Conservation (phyloP, 2,113 vertebrate species). For the Mirounga angustirostris region DNA sequence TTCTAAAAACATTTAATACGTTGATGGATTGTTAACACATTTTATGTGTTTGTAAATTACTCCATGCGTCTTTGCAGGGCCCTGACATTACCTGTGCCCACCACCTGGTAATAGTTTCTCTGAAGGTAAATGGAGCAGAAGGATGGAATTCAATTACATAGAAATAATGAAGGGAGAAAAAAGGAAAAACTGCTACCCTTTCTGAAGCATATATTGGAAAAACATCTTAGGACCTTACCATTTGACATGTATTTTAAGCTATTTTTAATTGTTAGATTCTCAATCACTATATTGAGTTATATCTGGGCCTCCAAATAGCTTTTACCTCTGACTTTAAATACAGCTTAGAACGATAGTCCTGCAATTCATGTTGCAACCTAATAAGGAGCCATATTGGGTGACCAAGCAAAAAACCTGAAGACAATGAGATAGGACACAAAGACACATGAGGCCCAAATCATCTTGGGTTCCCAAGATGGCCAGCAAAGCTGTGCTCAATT, state of each 20-base stretch:
- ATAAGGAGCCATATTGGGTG: not conserved
- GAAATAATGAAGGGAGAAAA: conserved; percentile 5
- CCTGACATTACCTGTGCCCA: not conserved
- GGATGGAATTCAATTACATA: conserved; percentile 47
- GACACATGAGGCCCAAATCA: not conserved
- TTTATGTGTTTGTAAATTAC: not conserved
- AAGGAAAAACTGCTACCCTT: not conserved
- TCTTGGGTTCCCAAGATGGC: not conserved
- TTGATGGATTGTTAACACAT: not conserved
- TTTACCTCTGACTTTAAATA: not conserved
- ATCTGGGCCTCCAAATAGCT: not conserved
- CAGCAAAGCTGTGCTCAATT: not conserved
- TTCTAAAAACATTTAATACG: conserved; percentile 35
- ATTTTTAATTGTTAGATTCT: not conserved
- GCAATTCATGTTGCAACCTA: not conserved
- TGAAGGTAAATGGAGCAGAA: conserved; percentile 41
- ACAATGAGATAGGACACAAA: not conserved
- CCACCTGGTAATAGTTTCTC: not conserved
- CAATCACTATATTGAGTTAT: not conserved
- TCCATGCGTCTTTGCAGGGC: not conserved
- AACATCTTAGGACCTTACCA: not conserved
- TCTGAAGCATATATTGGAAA: conserved; percentile 45
- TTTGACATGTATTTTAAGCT: not conserved
- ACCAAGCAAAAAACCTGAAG: not conserved
- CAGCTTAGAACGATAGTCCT: not conserved